Percentiles rank a stretch among this genome's conserved stretches.
These are phyloP conservation scores for Crossaster papposus DNA, from an alignment of 53 echinoderm and acorn worm species.

Conservation along the genomic window DNA sequence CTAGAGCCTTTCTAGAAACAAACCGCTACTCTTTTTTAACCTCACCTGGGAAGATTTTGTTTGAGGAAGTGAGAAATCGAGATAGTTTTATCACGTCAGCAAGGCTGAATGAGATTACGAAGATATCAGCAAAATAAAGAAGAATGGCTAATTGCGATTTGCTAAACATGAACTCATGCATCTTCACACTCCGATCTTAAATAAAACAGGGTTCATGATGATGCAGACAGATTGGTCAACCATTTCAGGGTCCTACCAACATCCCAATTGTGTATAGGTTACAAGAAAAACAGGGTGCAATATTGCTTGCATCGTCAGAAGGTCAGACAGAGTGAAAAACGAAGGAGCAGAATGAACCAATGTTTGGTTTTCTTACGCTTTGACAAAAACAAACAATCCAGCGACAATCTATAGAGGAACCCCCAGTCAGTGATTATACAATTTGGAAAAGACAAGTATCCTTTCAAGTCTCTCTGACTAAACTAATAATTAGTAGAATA, in stretches of 20 bases:
- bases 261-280: not conserved
- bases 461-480: not conserved
- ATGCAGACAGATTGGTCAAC: not conserved
- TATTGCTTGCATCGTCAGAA: not conserved
- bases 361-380: conserved; percentile 10
- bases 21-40: not conserved
- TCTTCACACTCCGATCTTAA: not conserved
- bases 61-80: not conserved
- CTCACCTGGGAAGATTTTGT: not conserved
- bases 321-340: not conserved
- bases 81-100: not conserved
- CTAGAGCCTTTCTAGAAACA: not conserved
- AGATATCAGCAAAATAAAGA: not conserved
- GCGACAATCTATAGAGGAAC: not conserved
- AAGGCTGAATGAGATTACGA: not conserved
- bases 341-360: not conserved
- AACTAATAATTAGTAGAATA: not conserved
- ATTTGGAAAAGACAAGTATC: not conserved
- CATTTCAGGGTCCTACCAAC: not conserved
- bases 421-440: not conserved
- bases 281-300: conserved; percentile 25
- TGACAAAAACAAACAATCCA: conserved; percentile 44
- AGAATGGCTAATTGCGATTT: not conserved
- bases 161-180: not conserved
- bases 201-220: not conserved